A percentile compares a stretch with the other conserved stretches of the same genome.
Conservation (phyloP, 2,888 invertebrate species). For the Adelphocoris suturalis region DNA sequence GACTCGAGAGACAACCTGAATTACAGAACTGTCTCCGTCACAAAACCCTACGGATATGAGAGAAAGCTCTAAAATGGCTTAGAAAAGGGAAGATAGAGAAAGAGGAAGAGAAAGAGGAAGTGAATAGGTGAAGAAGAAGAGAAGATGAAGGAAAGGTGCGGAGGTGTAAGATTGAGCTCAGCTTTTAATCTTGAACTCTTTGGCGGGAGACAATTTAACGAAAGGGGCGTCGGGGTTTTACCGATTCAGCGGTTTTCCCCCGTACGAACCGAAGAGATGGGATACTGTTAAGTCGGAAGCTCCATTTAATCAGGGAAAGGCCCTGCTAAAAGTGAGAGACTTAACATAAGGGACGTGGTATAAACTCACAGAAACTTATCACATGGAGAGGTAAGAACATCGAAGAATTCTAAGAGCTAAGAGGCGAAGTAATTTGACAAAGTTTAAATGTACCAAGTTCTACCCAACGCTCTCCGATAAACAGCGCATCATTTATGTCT, state of each 20-base stretch:
- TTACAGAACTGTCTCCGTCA: background rate
- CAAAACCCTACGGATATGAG: background rate
- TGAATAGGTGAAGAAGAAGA: background rate
- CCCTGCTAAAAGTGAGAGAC: background rate
- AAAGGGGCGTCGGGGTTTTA: slow-evolving; percentile 2
- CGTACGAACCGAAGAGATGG: background rate
- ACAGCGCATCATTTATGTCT: too few relatives aligned
- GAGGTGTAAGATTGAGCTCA: background rate
- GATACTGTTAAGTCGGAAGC: background rate
- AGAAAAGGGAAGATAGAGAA: background rate
- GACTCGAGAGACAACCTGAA: background rate
- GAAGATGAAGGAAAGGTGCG: background rate
- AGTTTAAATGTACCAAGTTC: too few relatives aligned
- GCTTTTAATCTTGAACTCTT: slow-evolving; percentile 42
- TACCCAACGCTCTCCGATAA: too few relatives aligned
- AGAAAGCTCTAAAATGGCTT: background rate
- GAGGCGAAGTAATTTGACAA: too few relatives aligned
- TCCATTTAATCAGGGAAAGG: slow-evolving; percentile 21
- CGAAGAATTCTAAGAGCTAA: background rate
- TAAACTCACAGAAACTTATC: background rate
- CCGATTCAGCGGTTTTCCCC: slow-evolving; percentile 27
- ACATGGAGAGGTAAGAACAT: background rate
- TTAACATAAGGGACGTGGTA: background rate
- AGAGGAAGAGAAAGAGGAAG: background rate
- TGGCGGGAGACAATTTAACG: slow-evolving; percentile 39